Base-by-base conservation (phyloP, 2,113 vertebrate genomes). In the Aramus guarauna region DNA sequence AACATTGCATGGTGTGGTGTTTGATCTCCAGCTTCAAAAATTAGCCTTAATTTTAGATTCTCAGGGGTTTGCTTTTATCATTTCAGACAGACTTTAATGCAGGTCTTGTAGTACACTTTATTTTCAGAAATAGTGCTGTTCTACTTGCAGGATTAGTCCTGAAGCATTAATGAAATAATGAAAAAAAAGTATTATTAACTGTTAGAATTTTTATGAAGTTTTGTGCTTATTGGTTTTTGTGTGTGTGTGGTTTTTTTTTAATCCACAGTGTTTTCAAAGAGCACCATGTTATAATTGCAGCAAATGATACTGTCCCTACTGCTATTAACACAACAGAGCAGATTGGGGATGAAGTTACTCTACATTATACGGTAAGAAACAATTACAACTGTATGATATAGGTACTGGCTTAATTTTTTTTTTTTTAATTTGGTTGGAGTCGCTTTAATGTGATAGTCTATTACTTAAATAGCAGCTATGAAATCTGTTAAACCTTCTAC, bases 351-450 rank as follows among this genome's bases (percentile, higher is more conserved):
- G 99, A 99, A 98, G 94, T 99, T 96, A 98, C 98, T 92, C 96
- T 99, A 68, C 99, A 96, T 96, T 99, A 99, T 87, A 98, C 89
- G 98, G 99, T 99, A 98, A 99, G 98, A 93, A 96, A 59, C 41
- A 36, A 80, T 23, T 64, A 79, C 63, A 69, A 80, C 80, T 85
- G 1, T 45, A 66, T 81, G 24, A 17, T 66, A 68, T 32, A 59
- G 3, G 2, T 66, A 17, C 30, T 75, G 52, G 30, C 30, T 68
- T 22, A 18, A 52, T 62, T 67, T 75, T 62, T 62, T 36, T 32
- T 41, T 62, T 62, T 88, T 34, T 56, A 9, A 37, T 66, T 86
- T 92, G 11, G 6, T 67, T 91, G 84, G 7, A 43, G 43, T 67
- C 1, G 5, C 53, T 93, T 93, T 90, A 85, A 47, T 29, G 15